Evolutionary conservation across 2,888 invertebrate genomes (phyloP), one percentile per base, ranked within the genome.

Genomic region (Polylopha cassiicola): DNA sequence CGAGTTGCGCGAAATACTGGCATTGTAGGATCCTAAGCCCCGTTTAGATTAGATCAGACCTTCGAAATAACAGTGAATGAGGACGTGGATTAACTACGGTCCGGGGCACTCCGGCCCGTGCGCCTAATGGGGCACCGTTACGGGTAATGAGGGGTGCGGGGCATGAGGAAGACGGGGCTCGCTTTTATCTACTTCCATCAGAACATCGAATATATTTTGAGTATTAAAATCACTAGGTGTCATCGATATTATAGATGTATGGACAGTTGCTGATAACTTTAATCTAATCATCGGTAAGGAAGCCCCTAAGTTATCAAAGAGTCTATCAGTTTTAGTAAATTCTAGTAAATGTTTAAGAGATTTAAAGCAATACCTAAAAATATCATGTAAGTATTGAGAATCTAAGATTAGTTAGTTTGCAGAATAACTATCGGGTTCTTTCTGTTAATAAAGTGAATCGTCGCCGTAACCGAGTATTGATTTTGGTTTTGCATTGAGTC

Each of bases 11-110:
- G 74, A 79, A 79, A 78, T 79, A 81, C 78, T 79, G 79, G 69
- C 76, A 73, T 76, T 77, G 81, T 78, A 79, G 75, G 75, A 79
- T 78, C 74, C 80, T 81, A 81, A 85, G 81, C 80, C 74, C 76
- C 79, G 84, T 84, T 85, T 82, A 85, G 84, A 85, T 85, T 85
- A 84, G 84, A 85, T 84, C 82, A 84, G 82, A 78, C 81, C 84
- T 82, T 81, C 78, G 81, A 81, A 85, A 85, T 85, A 85, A 85
- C 85, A 85, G 82, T 80, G 82, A 85, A 85, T 82, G 82, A 85
- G 84, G 82, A 82, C 81, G 78, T 81, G 85, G 85, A 84, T 85
- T 85, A 84, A 85, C 82, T 84, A 81, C 81, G 85, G 82, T 82
- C 80, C 81, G 79, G 77, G 67, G 75, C 78, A 81, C 78, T 80